A percentile compares a stretch with the other conserved stretches of the same genome.
Evolutionary conservation across 2,113 vertebrate species (phyloP).

Genomic region (Capreolus pygargus): DNA sequence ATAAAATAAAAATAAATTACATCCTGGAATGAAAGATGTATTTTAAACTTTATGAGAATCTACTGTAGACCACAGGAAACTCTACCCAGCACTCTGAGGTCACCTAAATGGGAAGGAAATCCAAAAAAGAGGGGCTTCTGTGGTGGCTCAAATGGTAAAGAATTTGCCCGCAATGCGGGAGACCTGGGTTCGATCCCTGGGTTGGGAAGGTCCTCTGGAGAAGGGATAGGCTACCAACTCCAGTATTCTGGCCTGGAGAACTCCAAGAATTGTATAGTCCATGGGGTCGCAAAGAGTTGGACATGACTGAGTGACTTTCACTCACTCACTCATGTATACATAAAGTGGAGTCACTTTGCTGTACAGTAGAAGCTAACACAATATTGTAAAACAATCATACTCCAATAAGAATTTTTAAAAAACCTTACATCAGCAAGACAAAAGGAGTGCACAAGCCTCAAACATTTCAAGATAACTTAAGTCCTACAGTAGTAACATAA

Average conservation of each 20-base stretch:
- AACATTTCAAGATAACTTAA: conserved; percentile 17
- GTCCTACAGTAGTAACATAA: background rate
- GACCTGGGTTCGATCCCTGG: background rate
- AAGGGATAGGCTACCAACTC: background rate
- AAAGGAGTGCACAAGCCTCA: background rate
- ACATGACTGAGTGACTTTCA: background rate
- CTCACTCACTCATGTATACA: background rate
- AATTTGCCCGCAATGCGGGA: background rate
- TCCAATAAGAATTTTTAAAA: background rate
- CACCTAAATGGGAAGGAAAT: background rate
- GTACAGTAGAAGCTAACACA: background rate
- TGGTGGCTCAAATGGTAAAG: background rate
- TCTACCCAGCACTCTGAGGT: background rate
- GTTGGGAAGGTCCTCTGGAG: background rate
- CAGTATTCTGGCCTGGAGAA: background rate
- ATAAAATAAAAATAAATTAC: background rate
- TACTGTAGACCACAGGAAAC: background rate
- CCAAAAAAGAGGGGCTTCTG: background rate
- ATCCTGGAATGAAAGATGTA: background rate
- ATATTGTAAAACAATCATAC: background rate
- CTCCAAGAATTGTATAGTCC: background rate
- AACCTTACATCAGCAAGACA: background rate
- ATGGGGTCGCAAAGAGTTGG: background rate
- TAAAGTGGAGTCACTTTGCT: background rate
- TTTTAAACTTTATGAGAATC: background rate